These are phyloP conservation scores for Lasiurus cinereus DNA, from an alignment of 2,113 vertebrate genomes.

Conservation along the genomic window DNA sequence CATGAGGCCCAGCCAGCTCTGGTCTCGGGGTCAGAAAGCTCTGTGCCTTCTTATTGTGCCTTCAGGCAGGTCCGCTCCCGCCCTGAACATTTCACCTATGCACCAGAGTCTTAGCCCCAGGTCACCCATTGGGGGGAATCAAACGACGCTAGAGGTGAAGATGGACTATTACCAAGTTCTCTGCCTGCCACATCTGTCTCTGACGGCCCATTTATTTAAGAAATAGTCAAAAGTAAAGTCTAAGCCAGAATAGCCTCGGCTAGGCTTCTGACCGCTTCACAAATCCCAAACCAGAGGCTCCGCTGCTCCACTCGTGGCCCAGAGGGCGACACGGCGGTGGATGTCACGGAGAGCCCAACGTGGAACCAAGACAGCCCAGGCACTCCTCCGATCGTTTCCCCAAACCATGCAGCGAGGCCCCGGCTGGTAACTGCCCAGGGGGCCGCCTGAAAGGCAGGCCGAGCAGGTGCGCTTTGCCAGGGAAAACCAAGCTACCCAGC, in stretches of 20 bases:
- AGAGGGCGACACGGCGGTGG: background rate
- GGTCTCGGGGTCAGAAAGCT: background rate
- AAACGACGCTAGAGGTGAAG: background rate
- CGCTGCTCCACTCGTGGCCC: background rate
- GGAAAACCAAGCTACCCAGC: conserved; percentile 38
- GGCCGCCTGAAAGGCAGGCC: background rate
- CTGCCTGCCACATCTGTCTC: background rate
- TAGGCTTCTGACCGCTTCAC: background rate
- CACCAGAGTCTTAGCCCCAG: background rate
- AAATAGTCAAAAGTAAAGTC: background rate
- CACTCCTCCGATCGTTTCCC: background rate
- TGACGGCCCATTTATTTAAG: conserved; percentile 25
- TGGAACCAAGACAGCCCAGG: background rate
- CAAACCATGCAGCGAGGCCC: background rate
- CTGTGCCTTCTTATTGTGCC: background rate
- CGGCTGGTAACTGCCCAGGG: background rate
- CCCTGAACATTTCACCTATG: background rate
- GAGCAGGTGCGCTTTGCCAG: background rate
- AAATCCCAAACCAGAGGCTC: background rate
- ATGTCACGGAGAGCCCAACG: background rate
- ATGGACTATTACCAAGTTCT: background rate
- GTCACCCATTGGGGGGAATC: background rate
- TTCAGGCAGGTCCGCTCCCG: background rate
- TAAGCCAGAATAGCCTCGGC: background rate
- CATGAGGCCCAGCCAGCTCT: background rate